These are phyloP conservation scores for Halichoerus grypus DNA, from an alignment of 2,113 vertebrate genomes.

Conservation along the genomic window DNA sequence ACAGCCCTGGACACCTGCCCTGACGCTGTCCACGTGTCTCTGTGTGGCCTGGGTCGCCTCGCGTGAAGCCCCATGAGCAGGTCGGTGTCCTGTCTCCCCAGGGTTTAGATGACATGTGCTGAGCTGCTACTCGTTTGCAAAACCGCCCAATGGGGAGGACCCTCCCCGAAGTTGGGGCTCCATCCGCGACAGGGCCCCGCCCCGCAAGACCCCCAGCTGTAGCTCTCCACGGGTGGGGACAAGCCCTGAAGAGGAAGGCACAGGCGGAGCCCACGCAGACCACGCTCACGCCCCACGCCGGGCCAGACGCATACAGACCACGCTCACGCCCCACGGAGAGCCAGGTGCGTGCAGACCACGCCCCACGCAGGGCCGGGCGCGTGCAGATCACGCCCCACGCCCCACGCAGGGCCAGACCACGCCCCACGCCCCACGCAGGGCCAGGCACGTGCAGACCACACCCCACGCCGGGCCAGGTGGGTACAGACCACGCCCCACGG, in stretches of 20 bases:
- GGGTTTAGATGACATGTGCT: accelerated
- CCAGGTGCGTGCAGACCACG: no score
- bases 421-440: background rate
- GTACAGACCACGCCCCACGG: background rate
- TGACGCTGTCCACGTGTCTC: accelerated
- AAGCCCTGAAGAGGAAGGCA: background rate
- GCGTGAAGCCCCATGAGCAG: accelerated
- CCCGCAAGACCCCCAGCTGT: no score
- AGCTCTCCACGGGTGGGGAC: background rate
- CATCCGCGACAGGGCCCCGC: background rate
- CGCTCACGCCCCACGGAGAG: no score
- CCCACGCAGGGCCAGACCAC: background rate
- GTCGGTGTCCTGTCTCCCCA: accelerated
- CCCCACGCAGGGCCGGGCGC: no score
- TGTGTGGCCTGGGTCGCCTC: accelerated
- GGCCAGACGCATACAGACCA: no score
- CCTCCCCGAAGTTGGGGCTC: background rate
- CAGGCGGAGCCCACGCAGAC: no score
- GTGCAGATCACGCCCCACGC: no score
- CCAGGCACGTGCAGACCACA: background rate
- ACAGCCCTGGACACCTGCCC: background rate
- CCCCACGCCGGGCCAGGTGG: no score
- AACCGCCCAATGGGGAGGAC: accelerated
- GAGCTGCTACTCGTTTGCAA: no score
- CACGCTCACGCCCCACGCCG: background rate